These are phyloP conservation scores for Amblyjoppa proteus DNA, from an alignment of 2,888 invertebrate genomes.

Conservation along the genomic window DNA sequence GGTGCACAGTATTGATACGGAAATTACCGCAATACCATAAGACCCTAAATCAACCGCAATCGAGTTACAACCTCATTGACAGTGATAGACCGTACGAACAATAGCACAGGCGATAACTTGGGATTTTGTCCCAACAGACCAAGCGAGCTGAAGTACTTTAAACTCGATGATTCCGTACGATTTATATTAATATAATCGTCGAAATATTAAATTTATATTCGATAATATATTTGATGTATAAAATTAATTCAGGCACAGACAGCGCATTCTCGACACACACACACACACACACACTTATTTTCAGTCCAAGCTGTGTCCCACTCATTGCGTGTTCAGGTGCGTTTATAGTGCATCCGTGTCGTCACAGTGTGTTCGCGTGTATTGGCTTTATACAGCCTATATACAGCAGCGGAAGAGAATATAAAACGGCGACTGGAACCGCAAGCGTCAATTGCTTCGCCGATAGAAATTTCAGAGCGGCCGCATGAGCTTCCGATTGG, in stretches of 20 bases:
- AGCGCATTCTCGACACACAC: conserved; percentile 61
- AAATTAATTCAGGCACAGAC: conserved; percentile 43
- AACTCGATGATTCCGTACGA: neutral
- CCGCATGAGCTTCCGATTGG: neutral
- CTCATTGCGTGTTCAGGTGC: conserved; percentile 59
- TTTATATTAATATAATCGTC: no score
- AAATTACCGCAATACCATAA: no score
- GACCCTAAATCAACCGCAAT: no score
- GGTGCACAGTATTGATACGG: no score
- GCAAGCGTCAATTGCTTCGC: neutral
- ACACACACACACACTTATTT: conserved; percentile 63
- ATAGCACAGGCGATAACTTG: no score
- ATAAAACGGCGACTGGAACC: neutral
- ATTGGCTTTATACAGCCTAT: conserved; percentile 11
- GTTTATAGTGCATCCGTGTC: conserved; percentile 58
- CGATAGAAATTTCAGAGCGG: neutral
- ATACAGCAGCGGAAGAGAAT: conserved; percentile 5
- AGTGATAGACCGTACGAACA: no score
- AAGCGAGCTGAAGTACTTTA: neutral
- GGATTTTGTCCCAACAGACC: neutral
- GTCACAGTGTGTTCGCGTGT: conserved; percentile 35
- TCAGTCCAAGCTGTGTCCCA: conserved; percentile 50
- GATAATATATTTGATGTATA: conserved; percentile 21
- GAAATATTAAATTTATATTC: neutral
- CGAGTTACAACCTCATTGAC: no score